A percentile compares a stretch with the other conserved stretches of the same genome.
Conservation (phyloP, 2,888 invertebrate species). For the Omphaloscelis lunosa region DNA sequence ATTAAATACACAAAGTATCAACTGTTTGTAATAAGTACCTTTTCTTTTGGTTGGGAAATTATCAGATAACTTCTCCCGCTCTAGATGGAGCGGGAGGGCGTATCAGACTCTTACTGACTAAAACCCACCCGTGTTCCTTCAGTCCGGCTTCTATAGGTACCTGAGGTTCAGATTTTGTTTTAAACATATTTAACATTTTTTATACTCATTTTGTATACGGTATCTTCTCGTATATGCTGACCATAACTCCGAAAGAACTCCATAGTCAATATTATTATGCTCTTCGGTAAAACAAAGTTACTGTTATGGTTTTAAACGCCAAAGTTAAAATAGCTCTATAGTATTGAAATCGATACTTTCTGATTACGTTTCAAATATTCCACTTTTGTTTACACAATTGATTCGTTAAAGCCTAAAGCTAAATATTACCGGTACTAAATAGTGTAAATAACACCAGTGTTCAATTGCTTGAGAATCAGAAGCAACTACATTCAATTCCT, state of each 20-base stretch:
- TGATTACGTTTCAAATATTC: background rate
- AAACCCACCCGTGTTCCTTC: too few relatives aligned
- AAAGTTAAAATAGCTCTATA: background rate
- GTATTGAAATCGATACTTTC: slow-evolving; percentile 4
- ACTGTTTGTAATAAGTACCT: too few relatives aligned
- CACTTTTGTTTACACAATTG: background rate
- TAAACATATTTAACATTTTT: background rate
- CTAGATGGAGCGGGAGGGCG: too few relatives aligned
- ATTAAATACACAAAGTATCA: background rate
- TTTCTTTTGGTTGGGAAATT: too few relatives aligned
- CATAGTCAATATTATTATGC: background rate
- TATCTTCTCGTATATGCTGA: background rate
- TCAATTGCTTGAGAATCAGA: background rate
- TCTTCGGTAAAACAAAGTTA: background rate
- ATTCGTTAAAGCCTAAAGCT: background rate
- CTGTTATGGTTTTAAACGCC: too few relatives aligned
- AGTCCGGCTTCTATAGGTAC: background rate
- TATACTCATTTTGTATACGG: too few relatives aligned
- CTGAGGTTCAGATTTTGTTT: background rate
- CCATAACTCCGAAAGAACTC: background rate
- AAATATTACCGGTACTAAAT: background rate
- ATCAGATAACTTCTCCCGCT: too few relatives aligned
- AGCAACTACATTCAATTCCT: slow-evolving; percentile 4
- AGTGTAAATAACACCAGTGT: background rate
- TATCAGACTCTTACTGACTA: too few relatives aligned